Evolutionary conservation across 1,140 invertebrate species (phyloP).

Genomic region (Schlechtendalia chinensis): DNA sequence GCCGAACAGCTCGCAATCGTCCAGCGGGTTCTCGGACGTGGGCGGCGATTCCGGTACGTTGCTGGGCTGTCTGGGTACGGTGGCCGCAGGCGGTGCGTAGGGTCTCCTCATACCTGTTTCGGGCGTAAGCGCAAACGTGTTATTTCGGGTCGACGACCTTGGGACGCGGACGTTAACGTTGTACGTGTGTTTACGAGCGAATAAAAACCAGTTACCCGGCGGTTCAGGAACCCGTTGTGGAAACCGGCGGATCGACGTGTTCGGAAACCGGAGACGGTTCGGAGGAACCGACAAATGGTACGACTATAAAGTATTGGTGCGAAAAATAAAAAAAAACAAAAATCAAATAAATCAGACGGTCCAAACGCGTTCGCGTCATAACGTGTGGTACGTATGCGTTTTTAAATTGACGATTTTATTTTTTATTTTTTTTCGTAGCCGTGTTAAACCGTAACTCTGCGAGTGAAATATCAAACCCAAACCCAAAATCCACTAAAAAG

Average conservation of each 20-base stretch:
- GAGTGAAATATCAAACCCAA: no score
- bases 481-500: no score
- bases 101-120: constrained; percentile 42
- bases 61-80: constrained; percentile 3
- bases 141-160: constrained; percentile 48
- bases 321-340: constrained; percentile 1
- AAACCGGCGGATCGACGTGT: constrained; percentile 23
- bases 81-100: constrained; percentile 9
- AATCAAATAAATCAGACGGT: no score
- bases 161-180: not conserved
- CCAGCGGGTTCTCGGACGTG: constrained; percentile 44
- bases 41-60: not conserved
- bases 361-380: no score
- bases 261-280: constrained; percentile 18
- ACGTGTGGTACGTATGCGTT: no score
- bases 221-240: constrained; percentile 40
- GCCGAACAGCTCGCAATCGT: constrained; percentile 70
- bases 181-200: not conserved
- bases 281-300: constrained; percentile 34
- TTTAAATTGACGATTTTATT: no score
- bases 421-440: no score
- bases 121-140: constrained; percentile 11
- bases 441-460: no score
- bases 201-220: constrained; percentile 40
- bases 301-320: not conserved